Evolutionary conservation across 2,797 vertebrate species (phyloP), one percentile per base, ranked within the genome.

Genomic region (Corythornis leucogaster): DNA sequence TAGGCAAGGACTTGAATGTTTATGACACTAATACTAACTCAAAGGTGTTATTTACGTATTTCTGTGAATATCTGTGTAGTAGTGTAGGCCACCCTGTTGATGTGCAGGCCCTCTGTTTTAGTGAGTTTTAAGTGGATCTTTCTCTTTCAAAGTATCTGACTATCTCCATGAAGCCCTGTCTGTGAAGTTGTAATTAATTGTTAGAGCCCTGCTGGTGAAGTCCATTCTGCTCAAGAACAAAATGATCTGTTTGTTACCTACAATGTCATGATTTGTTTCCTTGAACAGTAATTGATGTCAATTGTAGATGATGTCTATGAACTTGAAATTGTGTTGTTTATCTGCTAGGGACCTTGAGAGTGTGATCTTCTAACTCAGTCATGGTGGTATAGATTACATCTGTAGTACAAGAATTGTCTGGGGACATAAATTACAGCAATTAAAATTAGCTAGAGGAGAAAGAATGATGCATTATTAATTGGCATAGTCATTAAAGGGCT

Each of bases 381-480:
- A 51, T 22, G 8, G 91, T 64, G 55, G 93, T 96, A 92, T 97
- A 87, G 96, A 97, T 96, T 97, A 94, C 94, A 81, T 84, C 73
- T 95, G 92, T 87, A 97, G 89, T 85, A 89, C 92, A 92, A 91
- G 92, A 79, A 96, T 94, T 96, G 92, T 94, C 94, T 71, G 90
- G 96, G 93, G 96, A 95, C 95, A 91, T 94, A 96, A 97, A 97
- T 97, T 96, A 97, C 93, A 95, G 95, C 97, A 96, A 97, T 97
- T 97, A 97, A 97, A 95, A 95, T 93, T 95, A 96, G 96, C 85
- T 86, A 87, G 95, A 95, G 95, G 90, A 97, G 96, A 95, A 87
- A 86, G 93, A 95, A 96, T 93, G 92, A 96, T 95, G 80, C 91
- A 96, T 98, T 97, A 98, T 98, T 98, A 98, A 99, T 98, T 95